These are phyloP conservation scores for Laspeyria flexula DNA, from an alignment of 2,888 invertebrate species.

Conservation along the genomic window DNA sequence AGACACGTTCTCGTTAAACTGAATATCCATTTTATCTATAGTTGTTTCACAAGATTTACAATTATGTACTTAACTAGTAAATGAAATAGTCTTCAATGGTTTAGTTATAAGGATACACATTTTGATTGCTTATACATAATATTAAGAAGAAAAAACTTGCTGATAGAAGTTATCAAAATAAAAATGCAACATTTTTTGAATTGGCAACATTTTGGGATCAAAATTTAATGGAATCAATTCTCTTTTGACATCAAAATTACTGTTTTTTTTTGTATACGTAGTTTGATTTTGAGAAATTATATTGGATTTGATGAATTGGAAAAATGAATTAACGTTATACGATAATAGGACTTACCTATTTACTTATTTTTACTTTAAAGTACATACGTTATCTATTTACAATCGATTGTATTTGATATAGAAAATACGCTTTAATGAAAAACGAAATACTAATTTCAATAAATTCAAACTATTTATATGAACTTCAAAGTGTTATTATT, in stretches of 20 bases:
- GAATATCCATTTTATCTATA: constrained; percentile 46
- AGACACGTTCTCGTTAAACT: constrained; percentile 43
- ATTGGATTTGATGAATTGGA: constrained; percentile 17
- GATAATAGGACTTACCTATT: no score
- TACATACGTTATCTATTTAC: constrained; percentile 5
- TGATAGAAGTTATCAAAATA: constrained; percentile 1
- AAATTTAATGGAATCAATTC: constrained; percentile 50
- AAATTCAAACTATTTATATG: constrained; percentile 25
- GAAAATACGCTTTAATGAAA: neutral
- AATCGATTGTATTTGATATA: constrained; percentile 16
- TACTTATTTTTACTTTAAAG: constrained; percentile 11
- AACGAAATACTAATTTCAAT: constrained; percentile 15
- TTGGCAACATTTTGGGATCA: constrained; percentile 72
- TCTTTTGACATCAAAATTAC: constrained; percentile 57
- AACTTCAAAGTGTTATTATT: constrained; percentile 42
- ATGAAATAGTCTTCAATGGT: constrained; percentile 71
- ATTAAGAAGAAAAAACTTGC: neutral
- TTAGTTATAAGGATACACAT: constrained; percentile 54
- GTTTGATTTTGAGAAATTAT: constrained; percentile 29
- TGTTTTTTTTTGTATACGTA: constrained; percentile 45
- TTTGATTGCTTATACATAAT: constrained; percentile 45
- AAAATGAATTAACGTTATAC: constrained; percentile 15
- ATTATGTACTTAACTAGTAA: constrained; percentile 76
- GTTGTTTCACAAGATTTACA: constrained; percentile 55
- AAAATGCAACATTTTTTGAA: neutral